Evolutionary conservation across 2,888 invertebrate genomes (phyloP), one percentile per base, ranked within the genome.

Genomic region (Chirona hameri): DNA sequence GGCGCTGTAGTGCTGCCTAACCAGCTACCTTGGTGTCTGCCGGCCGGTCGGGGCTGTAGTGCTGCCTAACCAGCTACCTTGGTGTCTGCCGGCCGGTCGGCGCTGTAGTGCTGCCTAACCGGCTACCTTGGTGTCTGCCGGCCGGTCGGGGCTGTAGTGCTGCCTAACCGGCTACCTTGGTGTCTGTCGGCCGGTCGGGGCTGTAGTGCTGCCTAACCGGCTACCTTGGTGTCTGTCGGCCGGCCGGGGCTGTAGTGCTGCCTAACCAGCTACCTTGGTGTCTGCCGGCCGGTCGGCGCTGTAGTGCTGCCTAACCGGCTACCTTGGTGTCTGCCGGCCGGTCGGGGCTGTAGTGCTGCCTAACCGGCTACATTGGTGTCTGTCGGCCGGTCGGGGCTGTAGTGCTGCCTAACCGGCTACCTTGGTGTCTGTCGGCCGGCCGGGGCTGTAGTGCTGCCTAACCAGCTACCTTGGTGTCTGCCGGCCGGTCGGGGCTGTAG

Each of bases 231-330:
- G 52, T 80, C 80, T 27, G 48, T 15, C 1, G 52, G 60, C 84
- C 85, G 29, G 55, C 60, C 2, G 81, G 82, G 46, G 84, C 85
- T 79, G 84, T 85, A 84, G 85, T 86, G 82, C 87, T 86, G 86
- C 85, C 93, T n/a, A n/a, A n/a, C n/a, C n/a, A n/a, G n/a, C n/a
- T n/a, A n/a, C n/a, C n/a, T n/a, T n/a, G n/a, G n/a, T 29, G 52
- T 80, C 80, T 27, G 48, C 27, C 1, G 52, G 60, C 84, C 85
- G 29, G 55, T 69, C 2, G 81, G 82, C 39, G 84, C 85, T 79
- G 84, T 85, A 84, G 85, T 86, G 82, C 87, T 86, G 86, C 85
- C 93, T n/a, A n/a, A n/a, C n/a, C n/a, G n/a, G n/a, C n/a, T n/a
- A n/a, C n/a, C n/a, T n/a, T n/a, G n/a, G n/a, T 29, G 52, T 80